Conservation (phyloP, 2,888 invertebrate genomes). For the Arge pagana region DNA sequence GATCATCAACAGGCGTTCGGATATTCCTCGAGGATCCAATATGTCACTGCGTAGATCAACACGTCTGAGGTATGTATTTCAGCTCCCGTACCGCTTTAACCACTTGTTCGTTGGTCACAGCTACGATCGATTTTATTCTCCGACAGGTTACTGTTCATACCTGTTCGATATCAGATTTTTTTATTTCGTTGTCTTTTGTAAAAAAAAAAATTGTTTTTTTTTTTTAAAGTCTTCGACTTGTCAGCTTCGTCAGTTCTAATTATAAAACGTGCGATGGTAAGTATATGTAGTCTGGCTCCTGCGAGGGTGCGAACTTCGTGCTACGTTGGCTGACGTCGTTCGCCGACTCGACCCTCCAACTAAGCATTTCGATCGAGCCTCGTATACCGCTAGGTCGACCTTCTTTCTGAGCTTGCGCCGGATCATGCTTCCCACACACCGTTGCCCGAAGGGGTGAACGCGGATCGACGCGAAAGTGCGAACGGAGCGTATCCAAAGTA, state of each 20-base stretch:
- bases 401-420: slow-evolving; percentile 29
- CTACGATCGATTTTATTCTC: too few species aligned
- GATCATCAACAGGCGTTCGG: neutral
- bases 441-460: too few species aligned
- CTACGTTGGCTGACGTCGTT: slow-evolving; percentile 46
- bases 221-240: neutral
- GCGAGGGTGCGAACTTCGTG: neutral
- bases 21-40: neutral
- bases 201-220: neutral
- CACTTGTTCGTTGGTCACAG: too few species aligned
- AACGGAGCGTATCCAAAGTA: too few species aligned
- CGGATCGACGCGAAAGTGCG: too few species aligned
- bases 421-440: neutral
- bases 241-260: neutral
- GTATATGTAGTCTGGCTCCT: neutral
- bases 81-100: too few species aligned
- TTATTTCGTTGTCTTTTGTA: neutral
- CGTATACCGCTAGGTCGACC: slow-evolving; percentile 32
- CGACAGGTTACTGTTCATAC: too few species aligned
- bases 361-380: slow-evolving; percentile 44
- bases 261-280: neutral
- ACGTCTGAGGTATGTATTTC: too few species aligned
- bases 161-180: too few species aligned
- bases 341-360: slow-evolving; percentile 57
- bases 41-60: too few species aligned